A percentile compares a stretch with the other conserved stretches of the same genome.
Evolutionary conservation across 2,797 vertebrate genomes (phyloP).

Genomic region (Poecilia wingei): DNA sequence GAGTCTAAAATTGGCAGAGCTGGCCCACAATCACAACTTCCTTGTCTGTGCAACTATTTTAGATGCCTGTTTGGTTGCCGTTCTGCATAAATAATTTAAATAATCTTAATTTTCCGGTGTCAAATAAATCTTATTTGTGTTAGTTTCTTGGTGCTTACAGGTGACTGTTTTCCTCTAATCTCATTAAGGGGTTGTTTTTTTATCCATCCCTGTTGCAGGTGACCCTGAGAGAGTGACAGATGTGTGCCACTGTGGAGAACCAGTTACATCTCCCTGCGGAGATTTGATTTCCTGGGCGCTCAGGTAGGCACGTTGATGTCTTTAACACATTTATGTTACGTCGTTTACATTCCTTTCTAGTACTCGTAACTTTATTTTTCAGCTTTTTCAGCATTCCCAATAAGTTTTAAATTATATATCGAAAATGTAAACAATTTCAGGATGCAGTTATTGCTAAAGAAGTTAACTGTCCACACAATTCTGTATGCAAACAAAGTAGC

Average conservation of each 20-base stretch:
- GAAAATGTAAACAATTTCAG: neutral
- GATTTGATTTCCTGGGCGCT: conserved; percentile 86
- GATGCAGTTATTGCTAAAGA: neutral
- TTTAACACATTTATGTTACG: neutral
- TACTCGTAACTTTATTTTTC: neutral
- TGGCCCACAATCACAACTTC: neutral
- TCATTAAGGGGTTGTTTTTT: neutral
- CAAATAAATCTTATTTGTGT: neutral
- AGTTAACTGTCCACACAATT: neutral
- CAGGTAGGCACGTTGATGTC: conserved; percentile 76
- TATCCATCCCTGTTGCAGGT: conserved; percentile 66
- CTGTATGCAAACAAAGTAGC: neutral
- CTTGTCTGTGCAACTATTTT: neutral
- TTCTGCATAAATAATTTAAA: neutral
- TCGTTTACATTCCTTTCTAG: neutral
- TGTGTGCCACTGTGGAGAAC: conserved; percentile 85
- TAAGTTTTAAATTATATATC: neutral
- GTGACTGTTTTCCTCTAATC: neutral
- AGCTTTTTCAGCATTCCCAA: neutral
- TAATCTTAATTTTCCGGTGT: neutral
- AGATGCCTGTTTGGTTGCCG: neutral
- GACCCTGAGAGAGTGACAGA: conserved; percentile 83
- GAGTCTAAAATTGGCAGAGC: neutral
- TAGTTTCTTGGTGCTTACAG: neutral
- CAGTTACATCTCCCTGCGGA: conserved; percentile 82